Conservation (phyloP, 2,888 invertebrate species). For the Lithophane ornitopus region DNA sequence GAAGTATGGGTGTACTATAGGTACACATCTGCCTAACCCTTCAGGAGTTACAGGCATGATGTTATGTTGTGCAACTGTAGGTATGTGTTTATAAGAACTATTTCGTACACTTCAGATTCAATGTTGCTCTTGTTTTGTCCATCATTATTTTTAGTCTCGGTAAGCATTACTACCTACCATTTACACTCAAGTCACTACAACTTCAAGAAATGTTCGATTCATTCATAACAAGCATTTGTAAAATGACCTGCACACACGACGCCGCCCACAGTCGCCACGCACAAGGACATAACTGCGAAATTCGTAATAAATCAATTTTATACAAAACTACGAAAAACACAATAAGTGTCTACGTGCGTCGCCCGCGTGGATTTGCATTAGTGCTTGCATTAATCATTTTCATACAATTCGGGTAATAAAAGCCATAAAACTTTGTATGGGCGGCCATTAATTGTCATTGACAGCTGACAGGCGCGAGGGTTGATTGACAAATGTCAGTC, state of each 20-base stretch:
- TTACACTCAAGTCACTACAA: background rate
- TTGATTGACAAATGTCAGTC: slow-evolving; percentile 90
- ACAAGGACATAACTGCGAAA: slow-evolving; percentile 77
- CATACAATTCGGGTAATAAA: slow-evolving; percentile 87
- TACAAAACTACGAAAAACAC: slow-evolving; percentile 83
- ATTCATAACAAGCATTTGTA: slow-evolving; percentile 21
- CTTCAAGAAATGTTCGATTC: slow-evolving; percentile 1
- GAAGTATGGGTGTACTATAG: too few species aligned
- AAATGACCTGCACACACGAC: slow-evolving; percentile 38
- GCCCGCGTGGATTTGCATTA: slow-evolving; percentile 88
- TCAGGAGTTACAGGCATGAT: too few species aligned
- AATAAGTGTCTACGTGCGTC: slow-evolving; percentile 82
- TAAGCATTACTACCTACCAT: background rate
- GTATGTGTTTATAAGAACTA: too few species aligned
- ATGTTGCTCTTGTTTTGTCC: background rate
- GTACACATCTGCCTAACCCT: too few species aligned
- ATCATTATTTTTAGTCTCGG: background rate
- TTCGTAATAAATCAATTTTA: slow-evolving; percentile 87
- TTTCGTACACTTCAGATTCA: background rate
- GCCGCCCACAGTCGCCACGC: slow-evolving; percentile 78
- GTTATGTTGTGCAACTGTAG: too few species aligned
- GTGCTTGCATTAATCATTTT: slow-evolving; percentile 90
- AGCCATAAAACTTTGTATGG: slow-evolving; percentile 89
- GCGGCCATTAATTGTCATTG: slow-evolving; percentile 90
- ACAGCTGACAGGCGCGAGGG: slow-evolving; percentile 86